Evolutionary conservation across 2,797 vertebrate genomes (phyloP).

Genomic region (Spea hammondii): DNA sequence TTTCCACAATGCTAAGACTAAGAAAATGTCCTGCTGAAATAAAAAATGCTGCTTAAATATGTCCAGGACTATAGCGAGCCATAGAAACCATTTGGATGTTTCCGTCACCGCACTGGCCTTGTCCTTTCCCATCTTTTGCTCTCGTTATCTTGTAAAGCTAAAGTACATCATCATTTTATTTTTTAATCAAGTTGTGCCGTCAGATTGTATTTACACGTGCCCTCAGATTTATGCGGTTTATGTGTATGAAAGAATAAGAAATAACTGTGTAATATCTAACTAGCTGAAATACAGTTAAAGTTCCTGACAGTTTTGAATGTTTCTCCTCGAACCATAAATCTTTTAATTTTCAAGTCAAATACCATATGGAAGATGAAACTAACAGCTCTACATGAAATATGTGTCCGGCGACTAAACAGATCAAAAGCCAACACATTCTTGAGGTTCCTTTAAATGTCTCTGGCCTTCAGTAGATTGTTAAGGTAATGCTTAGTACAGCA

Average conservation of each 20-base stretch:
- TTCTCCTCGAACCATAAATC: constrained; percentile 38
- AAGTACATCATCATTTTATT: too few relatives aligned
- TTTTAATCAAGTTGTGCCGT: background rate
- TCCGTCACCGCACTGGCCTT: too few relatives aligned
- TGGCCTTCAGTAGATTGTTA: background rate
- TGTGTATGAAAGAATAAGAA: background rate
- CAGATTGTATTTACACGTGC: background rate
- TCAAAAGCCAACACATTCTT: constrained; percentile 40
- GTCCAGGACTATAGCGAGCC: too few relatives aligned
- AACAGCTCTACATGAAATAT: constrained; percentile 28
- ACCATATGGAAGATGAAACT: constrained; percentile 33
- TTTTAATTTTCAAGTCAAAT: constrained; percentile 25
- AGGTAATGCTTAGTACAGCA: background rate
- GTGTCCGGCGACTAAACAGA: constrained; percentile 15
- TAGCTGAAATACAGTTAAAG: background rate
- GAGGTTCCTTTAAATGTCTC: background rate
- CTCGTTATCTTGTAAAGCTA: too few relatives aligned
- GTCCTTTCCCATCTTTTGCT: too few relatives aligned
- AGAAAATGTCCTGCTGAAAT: too few relatives aligned
- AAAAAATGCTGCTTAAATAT: too few relatives aligned
- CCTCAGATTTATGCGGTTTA: background rate
- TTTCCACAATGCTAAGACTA: too few relatives aligned
- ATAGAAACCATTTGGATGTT: too few relatives aligned
- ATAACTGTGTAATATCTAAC: background rate
- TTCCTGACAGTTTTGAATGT: constrained; percentile 37